phyloP scores from a whole-genome alignment of 2,797 vertebrate species.

The Netta rufina region DNA sequence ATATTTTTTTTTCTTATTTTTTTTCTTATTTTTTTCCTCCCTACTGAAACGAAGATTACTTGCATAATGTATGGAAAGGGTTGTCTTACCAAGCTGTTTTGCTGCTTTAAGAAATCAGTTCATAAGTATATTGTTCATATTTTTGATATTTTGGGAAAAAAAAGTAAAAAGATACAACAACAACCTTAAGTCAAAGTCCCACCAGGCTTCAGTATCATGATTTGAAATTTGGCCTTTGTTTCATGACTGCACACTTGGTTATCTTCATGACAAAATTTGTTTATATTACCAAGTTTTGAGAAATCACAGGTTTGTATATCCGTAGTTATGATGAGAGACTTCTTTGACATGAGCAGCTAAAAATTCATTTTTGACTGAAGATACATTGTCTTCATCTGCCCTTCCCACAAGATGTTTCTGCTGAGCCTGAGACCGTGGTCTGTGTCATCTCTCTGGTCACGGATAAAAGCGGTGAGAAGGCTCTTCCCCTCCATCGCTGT shows the following conservation, averaged over 20 bases:
- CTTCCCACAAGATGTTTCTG: not conserved
- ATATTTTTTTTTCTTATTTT: fast-evolving
- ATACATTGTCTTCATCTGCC: not conserved
- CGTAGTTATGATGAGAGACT: not conserved
- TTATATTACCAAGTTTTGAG: not conserved
- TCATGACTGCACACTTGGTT: not conserved
- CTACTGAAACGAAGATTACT: not conserved
- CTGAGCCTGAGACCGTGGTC: too few relatives aligned
- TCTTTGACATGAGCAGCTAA: not conserved
- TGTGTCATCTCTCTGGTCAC: too few relatives aligned
- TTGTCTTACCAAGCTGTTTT: not conserved
- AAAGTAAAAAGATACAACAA: not conserved
- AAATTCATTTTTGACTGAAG: not conserved
- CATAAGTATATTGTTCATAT: not conserved
- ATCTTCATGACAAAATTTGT: not conserved
- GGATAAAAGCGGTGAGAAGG: too few relatives aligned
- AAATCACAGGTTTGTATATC: not conserved
- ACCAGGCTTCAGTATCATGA: not conserved
- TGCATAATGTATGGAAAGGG: not conserved
- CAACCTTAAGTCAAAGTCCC: not conserved
- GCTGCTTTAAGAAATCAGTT: not conserved
- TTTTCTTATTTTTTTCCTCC: not conserved
- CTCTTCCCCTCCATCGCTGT: too few relatives aligned
- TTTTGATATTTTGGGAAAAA: not conserved
- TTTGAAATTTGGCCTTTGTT: not conserved